A percentile compares a stretch with the other conserved stretches of the same genome.
Conservation (phyloP, 2,113 vertebrate genomes). For the Tyto alba region DNA sequence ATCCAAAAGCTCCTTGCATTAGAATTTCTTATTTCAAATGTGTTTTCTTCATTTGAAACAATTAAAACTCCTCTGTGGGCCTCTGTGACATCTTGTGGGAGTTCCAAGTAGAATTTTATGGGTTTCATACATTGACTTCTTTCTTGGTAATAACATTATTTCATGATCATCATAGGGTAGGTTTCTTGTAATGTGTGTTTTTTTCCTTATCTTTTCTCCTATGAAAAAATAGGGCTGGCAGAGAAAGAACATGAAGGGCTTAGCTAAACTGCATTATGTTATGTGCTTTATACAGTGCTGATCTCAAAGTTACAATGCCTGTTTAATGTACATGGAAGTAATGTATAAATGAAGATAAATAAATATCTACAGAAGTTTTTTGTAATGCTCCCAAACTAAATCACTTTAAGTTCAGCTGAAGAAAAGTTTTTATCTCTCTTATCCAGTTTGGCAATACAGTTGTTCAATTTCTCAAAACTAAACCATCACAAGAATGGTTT, state of each 20-base stretch:
- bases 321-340: neutral
- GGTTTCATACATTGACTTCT: conserved; percentile 39
- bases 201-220: conserved; percentile 18
- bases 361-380: neutral
- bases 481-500: neutral
- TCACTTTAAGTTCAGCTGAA: neutral
- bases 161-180: conserved; percentile 41
- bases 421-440: neutral
- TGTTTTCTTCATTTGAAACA: conserved; percentile 45
- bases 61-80: conserved; percentile 27
- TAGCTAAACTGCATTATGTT: neutral
- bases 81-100: conserved; percentile 3
- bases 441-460: neutral
- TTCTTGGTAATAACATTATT: conserved; percentile 48
- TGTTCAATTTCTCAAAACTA: neutral
- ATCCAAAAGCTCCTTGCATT: neutral
- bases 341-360: neutral
- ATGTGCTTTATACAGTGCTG: neutral
- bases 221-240: neutral
- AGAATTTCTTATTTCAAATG: conserved; percentile 24
- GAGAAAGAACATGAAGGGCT: neutral
- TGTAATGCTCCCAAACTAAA: neutral
- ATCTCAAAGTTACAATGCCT: neutral
- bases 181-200: conserved; percentile 12
- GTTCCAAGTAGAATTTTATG: conserved; percentile 61